phyloP scores from a whole-genome alignment of 2,113 vertebrate species.

The Edolisoma coerulescens region DNA sequence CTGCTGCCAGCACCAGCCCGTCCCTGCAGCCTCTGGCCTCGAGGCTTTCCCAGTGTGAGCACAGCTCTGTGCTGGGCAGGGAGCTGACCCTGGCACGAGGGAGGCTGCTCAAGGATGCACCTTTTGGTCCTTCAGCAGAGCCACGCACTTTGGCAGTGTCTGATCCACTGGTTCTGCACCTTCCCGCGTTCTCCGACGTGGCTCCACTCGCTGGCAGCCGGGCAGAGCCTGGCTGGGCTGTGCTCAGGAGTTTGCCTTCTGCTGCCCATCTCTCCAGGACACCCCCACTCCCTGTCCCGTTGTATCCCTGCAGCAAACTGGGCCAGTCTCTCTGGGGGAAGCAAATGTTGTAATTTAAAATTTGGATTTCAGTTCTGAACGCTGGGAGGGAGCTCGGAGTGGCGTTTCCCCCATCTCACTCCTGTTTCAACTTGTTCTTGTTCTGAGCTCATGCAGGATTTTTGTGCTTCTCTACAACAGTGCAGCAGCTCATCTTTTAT shows the following conservation, averaged over 20 bases:
- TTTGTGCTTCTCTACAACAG: neutral
- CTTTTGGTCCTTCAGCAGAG: neutral
- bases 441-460: neutral
- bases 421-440: neutral
- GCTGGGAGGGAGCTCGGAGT: neutral
- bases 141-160: fast-evolving
- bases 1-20: neutral
- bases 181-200: neutral
- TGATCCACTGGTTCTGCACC: neutral
- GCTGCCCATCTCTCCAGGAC: neutral
- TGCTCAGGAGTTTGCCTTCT: neutral
- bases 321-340: neutral
- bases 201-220: fast-evolving
- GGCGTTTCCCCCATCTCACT: fast-evolving
- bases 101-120: neutral
- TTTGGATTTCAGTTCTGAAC: neutral
- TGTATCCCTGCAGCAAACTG: neutral
- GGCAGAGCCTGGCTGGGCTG: neutral
- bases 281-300: fast-evolving
- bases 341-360: neutral
- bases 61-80: neutral
- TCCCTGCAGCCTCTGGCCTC: neutral
- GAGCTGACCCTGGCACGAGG: neutral
- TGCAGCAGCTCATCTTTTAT: neutral
- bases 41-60: neutral